Percentiles rank a stretch among this genome's conserved stretches.
Evolutionary conservation across 2,797 vertebrate genomes (phyloP).

Genomic region (Chaunax sp.): DNA sequence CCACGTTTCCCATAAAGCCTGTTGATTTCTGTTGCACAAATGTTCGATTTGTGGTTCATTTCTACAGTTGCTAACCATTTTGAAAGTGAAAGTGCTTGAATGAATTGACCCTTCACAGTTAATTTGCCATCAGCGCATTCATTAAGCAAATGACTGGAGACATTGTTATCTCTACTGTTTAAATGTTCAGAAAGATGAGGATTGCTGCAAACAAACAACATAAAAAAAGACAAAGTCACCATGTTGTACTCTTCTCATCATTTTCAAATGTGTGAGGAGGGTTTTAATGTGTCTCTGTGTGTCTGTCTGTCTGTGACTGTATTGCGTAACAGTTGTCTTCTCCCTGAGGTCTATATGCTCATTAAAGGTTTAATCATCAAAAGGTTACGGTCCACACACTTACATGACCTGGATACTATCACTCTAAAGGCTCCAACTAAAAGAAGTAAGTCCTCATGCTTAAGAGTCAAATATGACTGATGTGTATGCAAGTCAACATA

Average conservation of each 20-base stretch:
- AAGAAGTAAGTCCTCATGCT: not conserved
- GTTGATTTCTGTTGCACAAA: not conserved
- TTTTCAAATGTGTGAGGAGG: conserved; percentile 1
- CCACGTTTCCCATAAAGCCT: too few relatives aligned
- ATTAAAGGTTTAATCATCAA: conserved; percentile 26
- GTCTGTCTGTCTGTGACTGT: not conserved
- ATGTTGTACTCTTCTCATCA: too few relatives aligned
- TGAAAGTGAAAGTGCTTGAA: not conserved
- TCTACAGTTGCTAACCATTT: not conserved
- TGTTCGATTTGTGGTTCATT: not conserved
- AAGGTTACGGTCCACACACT: conserved; percentile 34
- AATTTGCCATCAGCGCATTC: not conserved
- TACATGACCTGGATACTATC: not conserved
- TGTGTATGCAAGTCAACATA: not conserved
- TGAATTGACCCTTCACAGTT: not conserved
- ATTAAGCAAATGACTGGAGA: not conserved
- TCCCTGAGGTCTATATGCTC: conserved; percentile 16
- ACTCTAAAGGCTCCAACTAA: not conserved
- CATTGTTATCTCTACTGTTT: not conserved
- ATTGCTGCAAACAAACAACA: too few relatives aligned
- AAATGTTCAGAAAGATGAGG: too few relatives aligned
- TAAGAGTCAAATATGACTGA: not conserved
- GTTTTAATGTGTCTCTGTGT: not conserved
- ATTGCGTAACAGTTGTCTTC: conserved; percentile 23
- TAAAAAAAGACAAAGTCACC: not conserved